Conservation (phyloP, 1,140 invertebrate species). For the Micrasema minimum region DNA sequence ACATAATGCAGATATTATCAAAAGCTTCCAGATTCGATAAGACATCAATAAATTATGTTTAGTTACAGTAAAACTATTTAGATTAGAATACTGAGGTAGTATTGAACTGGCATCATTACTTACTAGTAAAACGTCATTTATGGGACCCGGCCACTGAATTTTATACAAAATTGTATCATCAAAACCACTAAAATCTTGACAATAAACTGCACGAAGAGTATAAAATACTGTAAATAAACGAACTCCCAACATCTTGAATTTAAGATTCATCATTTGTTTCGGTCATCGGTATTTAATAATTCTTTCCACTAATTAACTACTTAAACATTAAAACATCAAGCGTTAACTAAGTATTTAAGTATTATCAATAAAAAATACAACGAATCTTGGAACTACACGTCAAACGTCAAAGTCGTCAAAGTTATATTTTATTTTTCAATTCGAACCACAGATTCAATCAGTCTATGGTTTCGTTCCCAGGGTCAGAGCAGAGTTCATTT, state of each 20-base stretch:
- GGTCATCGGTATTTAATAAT: neutral
- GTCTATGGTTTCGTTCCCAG: too few relatives aligned
- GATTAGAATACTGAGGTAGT: too few relatives aligned
- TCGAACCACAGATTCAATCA: too few relatives aligned
- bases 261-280: neutral
- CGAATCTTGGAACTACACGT: conserved; percentile 21
- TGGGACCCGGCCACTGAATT: conserved; percentile 82
- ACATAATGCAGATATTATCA: too few relatives aligned
- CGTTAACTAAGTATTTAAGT: neutral
- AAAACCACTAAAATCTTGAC: conserved; percentile 62
- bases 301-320: neutral
- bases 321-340: too few relatives aligned
- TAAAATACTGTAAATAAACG: neutral
- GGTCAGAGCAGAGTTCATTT: too few relatives aligned
- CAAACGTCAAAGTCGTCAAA: neutral
- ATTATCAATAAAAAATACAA: neutral
- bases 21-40: too few relatives aligned
- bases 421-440: too few relatives aligned
- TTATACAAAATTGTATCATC: conserved; percentile 85
- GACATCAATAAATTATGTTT: too few relatives aligned
- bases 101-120: too few relatives aligned
- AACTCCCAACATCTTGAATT: conserved; percentile 1
- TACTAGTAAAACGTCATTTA: conserved; percentile 64
- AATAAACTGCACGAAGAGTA: conserved; percentile 2
- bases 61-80: too few relatives aligned